Evolutionary conservation across 2,113 vertebrate genomes (phyloP).

Genomic region (Cyprinodon variegatus): DNA sequence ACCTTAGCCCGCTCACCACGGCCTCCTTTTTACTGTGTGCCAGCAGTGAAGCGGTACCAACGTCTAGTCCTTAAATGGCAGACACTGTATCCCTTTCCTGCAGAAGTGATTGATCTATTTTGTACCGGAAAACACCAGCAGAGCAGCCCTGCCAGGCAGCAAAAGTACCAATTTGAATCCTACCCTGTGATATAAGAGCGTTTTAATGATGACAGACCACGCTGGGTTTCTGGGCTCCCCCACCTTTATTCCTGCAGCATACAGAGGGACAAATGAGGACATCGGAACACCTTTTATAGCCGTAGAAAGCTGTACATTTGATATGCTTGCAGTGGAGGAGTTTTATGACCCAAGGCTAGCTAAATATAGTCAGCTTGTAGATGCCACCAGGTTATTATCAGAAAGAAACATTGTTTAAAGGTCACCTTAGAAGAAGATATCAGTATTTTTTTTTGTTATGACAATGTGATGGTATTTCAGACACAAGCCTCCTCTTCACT

Average conservation of each 20-base stretch:
- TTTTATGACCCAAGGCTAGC: constrained; percentile 58
- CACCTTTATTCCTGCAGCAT: constrained; percentile 58
- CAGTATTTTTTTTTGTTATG: constrained; percentile 29
- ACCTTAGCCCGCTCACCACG: constrained; percentile 33
- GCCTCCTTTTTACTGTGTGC: constrained; percentile 3
- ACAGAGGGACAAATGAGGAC: constrained; percentile 28
- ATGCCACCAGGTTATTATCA: constrained; percentile 78
- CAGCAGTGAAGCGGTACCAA: constrained; percentile 22
- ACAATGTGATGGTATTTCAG: constrained; percentile 25
- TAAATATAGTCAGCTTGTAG: constrained; percentile 25
- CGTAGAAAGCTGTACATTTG: constrained; percentile 42
- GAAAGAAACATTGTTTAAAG: constrained; percentile 73
- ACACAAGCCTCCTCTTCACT: constrained; percentile 23
- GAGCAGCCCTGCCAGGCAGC: constrained; percentile 43
- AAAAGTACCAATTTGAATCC: constrained; percentile 69
- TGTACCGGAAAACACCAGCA: constrained; percentile 52
- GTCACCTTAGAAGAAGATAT: constrained; percentile 46
- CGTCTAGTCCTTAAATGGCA: constrained; percentile 49
- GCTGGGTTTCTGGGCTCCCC: constrained; percentile 40
- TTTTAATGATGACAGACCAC: constrained; percentile 60
- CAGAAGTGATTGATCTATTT: constrained; percentile 52
- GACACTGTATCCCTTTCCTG: constrained; percentile 31
- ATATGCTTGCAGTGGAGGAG: constrained; percentile 50
- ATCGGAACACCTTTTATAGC: constrained; percentile 48
- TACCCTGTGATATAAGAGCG: constrained; percentile 55